Base-by-base conservation (phyloP, 2,113 vertebrate species). In the Bambusicola thoracicus region DNA sequence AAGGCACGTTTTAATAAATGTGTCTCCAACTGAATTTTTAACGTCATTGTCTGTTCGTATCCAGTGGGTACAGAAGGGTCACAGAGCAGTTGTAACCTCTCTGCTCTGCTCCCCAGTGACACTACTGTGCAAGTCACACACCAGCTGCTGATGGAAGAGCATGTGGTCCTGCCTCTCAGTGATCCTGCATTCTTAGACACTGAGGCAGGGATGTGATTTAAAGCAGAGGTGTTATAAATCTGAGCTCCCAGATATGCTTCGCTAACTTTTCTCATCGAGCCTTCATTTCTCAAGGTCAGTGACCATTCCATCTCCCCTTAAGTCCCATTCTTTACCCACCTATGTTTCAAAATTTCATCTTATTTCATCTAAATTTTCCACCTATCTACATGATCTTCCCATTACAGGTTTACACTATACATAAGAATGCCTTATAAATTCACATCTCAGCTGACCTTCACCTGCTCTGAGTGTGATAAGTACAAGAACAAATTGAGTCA, bases 191-290 rank as follows among this genome's bases (percentile, higher is more conserved):
- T 41, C 41, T 36, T 14, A n/a, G 53, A 18, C 48, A 48, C 11
- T 10, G 48, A 63, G 13, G 17, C 19, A 55, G 18, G 21, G 44
- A 46, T 41, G 61, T 22, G 44, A 0, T 1, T 10, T 4, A 43
- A 7, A 11, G 13, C 24, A 3, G 2, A 83, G 81, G 38, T 22
- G 10, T 41, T 62, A 34, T 12, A 62, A 74, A 63, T 30, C 36
- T 20, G 5, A 78, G 12, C 40, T 78, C 21, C 34, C 1, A 0
- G 38, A 0, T 4, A 36, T 30, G 6, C 11, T 53, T 78, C 55
- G 3, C 11, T 62, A 56, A 61, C 13, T 66, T 88, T 43, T 65
- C 22, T 83, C 59, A 65, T 68, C 43, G 46, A 44, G n/a, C 43
- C 30, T 19, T 46, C 20, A 32, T 34, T 48, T 68, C 44, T 68